phyloP scores from a whole-genome alignment of 2,888 invertebrate genomes.

The Amaurobius ferox region DNA sequence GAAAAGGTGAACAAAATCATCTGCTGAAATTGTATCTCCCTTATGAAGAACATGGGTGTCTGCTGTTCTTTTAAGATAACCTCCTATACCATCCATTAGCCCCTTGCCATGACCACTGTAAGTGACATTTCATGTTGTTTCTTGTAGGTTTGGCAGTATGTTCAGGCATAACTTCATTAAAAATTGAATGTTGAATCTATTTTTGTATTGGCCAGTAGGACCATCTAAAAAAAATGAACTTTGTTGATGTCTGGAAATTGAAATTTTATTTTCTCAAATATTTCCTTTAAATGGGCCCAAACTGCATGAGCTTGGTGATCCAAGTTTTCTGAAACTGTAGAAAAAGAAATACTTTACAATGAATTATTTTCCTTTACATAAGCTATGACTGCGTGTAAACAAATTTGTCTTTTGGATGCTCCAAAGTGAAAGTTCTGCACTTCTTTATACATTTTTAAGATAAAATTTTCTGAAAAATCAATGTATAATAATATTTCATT shows the following conservation, averaged over 20 bases:
- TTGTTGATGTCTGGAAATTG: not conserved
- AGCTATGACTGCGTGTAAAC: not conserved
- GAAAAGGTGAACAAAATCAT: not conserved
- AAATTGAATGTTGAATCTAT: constrained; percentile 3
- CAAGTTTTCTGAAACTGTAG: not conserved
- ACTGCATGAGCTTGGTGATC: constrained; percentile 12
- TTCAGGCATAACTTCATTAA: not conserved
- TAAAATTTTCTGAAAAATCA: constrained; percentile 16
- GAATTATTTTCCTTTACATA: not conserved
- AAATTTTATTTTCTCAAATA: not conserved
- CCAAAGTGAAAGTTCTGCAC: constrained; percentile 2
- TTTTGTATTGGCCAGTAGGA: not conserved
- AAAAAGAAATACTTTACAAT: not conserved
- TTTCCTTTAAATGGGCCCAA: not conserved
- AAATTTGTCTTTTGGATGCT: not conserved
- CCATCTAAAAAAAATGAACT: constrained; percentile 9
- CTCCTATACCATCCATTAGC: not conserved
- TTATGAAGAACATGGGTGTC: not conserved
- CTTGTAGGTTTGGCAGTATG: not conserved
- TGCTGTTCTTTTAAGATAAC: constrained; percentile 5
- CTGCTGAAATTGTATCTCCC: not conserved
- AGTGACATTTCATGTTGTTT: not conserved
- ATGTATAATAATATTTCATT: not conserved
- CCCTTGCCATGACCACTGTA: constrained; percentile 1
- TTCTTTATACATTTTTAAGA: not conserved